Conservation (phyloP, 2,113 vertebrate species). For the Amia ocellicauda region DNA sequence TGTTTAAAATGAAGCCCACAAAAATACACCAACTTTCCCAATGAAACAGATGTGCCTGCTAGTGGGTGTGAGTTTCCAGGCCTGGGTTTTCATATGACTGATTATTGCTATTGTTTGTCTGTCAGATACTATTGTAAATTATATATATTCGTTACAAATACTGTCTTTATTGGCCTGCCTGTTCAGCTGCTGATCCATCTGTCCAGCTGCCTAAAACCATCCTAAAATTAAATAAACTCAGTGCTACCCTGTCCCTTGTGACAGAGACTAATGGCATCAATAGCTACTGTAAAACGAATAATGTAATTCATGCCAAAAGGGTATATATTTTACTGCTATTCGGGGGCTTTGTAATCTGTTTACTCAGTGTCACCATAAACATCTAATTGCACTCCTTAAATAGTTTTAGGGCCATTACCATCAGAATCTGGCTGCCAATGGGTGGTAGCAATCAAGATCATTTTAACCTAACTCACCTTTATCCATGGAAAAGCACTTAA, state of each 20-base stretch:
- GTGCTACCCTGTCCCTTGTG: constrained; percentile 36
- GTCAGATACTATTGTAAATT: constrained; percentile 59
- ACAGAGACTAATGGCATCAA: constrained; percentile 67
- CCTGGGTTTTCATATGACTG: constrained; percentile 16
- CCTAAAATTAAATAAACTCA: constrained; percentile 56
- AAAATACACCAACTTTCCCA: constrained; percentile 24
- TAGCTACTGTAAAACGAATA: constrained; percentile 63
- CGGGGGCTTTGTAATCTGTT: constrained; percentile 12
- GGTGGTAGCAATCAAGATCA: too few species aligned
- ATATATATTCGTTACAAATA: constrained; percentile 38
- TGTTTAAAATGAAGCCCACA: constrained; percentile 15
- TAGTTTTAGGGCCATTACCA: neutral
- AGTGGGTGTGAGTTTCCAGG: constrained; percentile 9
- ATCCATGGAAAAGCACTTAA: too few species aligned
- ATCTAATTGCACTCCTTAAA: constrained; percentile 9
- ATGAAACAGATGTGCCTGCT: constrained; percentile 53
- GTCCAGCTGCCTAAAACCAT: constrained; percentile 50
- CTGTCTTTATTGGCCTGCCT: constrained; percentile 56
- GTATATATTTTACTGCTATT: constrained; percentile 23
- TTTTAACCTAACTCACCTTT: too few species aligned
- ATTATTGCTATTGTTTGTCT: constrained; percentile 62
- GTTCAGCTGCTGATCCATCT: constrained; percentile 57
- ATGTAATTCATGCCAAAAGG: constrained; percentile 50
- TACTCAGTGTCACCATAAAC: constrained; percentile 15
- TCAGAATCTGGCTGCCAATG: too few species aligned